Evolutionary conservation across 2,113 vertebrate genomes (phyloP), one percentile per base, ranked within the genome.

Genomic region (Aptenodytes patagonicus): DNA sequence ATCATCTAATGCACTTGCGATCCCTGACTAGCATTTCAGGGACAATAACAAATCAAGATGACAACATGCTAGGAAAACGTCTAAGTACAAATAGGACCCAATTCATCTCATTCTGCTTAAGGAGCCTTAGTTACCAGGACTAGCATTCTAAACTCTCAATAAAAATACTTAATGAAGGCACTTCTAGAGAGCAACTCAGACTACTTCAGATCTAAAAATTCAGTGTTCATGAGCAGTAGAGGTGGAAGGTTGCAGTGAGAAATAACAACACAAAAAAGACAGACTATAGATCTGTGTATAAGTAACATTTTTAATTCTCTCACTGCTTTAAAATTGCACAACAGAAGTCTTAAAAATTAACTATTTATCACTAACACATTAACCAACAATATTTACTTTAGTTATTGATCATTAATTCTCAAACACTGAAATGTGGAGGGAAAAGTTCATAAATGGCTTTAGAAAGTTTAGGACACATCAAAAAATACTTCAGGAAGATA

Each of bases 351-450:
- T 95, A 89, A 95, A 95, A 77, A 87, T 85, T 69, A 95, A 95
- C 84, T 96, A 87, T 88, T 95, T 96, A 97, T 95, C 55, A 92
- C 55, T 52, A 17, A 29, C 58, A 92, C 90, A 85, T 85, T 96
- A 90, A 79, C 60, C 60, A 94, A 92, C 72, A 47, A 17, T 40
- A 68, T 57, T 89, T 90, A 71, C 69, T 65, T 51, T 65, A 93
- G 89, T 84, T 91, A 83, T 70, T 87, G 54, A 82, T 93, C 57
- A 62, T 28, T 47, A 93, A 93, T 89, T 95, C 58, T 89, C 61
- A 66, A 21, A 79, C 52, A 83, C 22, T 87, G 79, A 89, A 90
- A 81, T 5, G 2, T 18, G 17, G 32, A 55, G 10, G 7, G 22
- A 57, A 28, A 28, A 17, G 24, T 8, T 29, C 40, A 64, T 47